These are phyloP conservation scores for Cromileptes altivelis DNA, from an alignment of 2,113 vertebrate genomes.

Conservation along the genomic window DNA sequence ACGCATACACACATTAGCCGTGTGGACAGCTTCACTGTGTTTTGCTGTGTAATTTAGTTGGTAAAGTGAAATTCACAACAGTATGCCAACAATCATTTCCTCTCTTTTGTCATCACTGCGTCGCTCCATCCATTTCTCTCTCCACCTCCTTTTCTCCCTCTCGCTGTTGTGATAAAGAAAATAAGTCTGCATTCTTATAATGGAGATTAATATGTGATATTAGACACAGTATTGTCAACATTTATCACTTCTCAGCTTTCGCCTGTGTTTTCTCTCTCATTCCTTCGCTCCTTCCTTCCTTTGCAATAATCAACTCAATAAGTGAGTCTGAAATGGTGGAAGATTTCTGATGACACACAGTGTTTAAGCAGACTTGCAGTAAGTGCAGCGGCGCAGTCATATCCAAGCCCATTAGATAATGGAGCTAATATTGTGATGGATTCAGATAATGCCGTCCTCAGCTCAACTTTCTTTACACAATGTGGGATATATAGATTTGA, in stretches of 20 bases:
- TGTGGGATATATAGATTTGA: slow-evolving; percentile 13
- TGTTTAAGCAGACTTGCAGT: slow-evolving; percentile 12
- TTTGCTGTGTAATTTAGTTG: not conserved
- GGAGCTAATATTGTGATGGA: slow-evolving; percentile 48
- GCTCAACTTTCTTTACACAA: slow-evolving; percentile 11
- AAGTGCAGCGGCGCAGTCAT: slow-evolving; percentile 33
- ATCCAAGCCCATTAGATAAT: slow-evolving; percentile 67
- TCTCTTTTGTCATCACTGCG: not conserved
- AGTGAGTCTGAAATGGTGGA: slow-evolving; percentile 1
- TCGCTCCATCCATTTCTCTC: not conserved
- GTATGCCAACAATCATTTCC: not conserved
- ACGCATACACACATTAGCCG: not conserved
- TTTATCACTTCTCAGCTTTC: not conserved
- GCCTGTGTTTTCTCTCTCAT: not conserved
- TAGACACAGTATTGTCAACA: not conserved
- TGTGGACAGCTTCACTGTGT: not conserved
- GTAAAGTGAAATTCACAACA: not conserved
- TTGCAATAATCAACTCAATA: not conserved
- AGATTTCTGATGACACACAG: slow-evolving; percentile 31
- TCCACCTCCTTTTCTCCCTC: not conserved
- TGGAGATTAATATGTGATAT: slow-evolving; percentile 30
- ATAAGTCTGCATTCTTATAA: slow-evolving; percentile 8
- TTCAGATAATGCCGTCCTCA: slow-evolving; percentile 33
- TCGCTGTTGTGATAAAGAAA: slow-evolving; percentile 20
- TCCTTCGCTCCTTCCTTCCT: not conserved